Evolutionary conservation across 2,113 vertebrate species (phyloP), one percentile per base, ranked within the genome.

Genomic region (Phalacrocorax brasilianus): DNA sequence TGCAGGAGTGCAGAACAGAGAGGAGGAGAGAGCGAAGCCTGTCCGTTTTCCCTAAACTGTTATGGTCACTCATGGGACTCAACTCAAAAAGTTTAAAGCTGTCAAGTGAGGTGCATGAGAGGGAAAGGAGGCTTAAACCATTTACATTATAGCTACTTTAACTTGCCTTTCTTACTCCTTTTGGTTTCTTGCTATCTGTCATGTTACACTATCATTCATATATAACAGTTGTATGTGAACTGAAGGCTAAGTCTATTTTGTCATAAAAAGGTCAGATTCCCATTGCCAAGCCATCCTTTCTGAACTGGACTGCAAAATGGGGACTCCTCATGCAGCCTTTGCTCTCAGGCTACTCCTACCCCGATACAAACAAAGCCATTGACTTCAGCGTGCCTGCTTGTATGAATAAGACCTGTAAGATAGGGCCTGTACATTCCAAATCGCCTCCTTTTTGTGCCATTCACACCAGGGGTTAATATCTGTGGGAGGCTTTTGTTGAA

Each of bases 291-390:
- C 49, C 56, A 68, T 78, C 68, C 40, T 80, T 89, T 92, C 78
- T 85, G 73, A 72, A 18, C 28, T 38, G 42, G 84, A 23, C 67
- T 72, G 53, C 81, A 78, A 81, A 92, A 75, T 8, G 56, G 9
- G 3, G n/a, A 75, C 85, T 91, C 50, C 71, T 91, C 85, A 42
- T 6, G 14, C 28, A 73, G 67, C 35, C 47, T 81, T 80, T 71
- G 35, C 85, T 92, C 56, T 67, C 79, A 71, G 70, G 61, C 44
- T 0, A 68, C 49, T 65, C 71, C 61, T 33, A 76, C 71, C 55
- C 87, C 38, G 72, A 38, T 45, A 80, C 80, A 97, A 96, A 92
- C 68, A 96, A 93, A 85, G 52, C 89, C 73, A 92, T 84, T 95
- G 88, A 95, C 94, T 96, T 92, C 89, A 92, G 80, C 0, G 0